Evolutionary conservation across 2,888 invertebrate species (phyloP).

Genomic region (Spisula subtruncata): DNA sequence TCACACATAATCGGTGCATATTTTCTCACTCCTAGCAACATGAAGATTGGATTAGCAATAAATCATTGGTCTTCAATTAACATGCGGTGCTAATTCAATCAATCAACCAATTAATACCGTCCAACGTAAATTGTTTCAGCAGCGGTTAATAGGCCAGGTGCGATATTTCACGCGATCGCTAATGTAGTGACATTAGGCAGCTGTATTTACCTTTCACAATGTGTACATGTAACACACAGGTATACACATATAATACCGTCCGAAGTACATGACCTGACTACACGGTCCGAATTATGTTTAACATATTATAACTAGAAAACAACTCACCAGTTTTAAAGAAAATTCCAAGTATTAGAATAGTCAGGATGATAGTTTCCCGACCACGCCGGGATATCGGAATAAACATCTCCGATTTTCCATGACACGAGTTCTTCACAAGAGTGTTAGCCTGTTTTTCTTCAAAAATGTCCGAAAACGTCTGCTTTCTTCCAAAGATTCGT

Average conservation of each 20-base stretch:
- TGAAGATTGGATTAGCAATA: constrained; percentile 6
- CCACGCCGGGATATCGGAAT: constrained; percentile 54
- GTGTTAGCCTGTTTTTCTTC: constrained; percentile 58
- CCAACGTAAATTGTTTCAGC: constrained; percentile 8
- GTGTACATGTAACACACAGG: constrained; percentile 24
- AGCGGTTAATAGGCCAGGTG: constrained; percentile 39
- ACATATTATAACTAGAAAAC: constrained; percentile 16
- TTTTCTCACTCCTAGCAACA: background rate
- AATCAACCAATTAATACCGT: constrained; percentile 10
- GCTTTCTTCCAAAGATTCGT: constrained; percentile 62
- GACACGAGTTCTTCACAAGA: constrained; percentile 56
- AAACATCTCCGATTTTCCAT: constrained; percentile 68
- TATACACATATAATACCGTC: constrained; percentile 18
- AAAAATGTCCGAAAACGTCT: constrained; percentile 66
- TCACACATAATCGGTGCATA: background rate
- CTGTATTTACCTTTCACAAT: constrained; percentile 31
- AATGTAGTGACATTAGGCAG: constrained; percentile 36
- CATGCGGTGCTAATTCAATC: background rate
- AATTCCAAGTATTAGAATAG: constrained; percentile 46
- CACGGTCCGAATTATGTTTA: background rate
- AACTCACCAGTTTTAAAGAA: constrained; percentile 43
- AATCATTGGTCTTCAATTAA: constrained; percentile 1
- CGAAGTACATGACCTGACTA: constrained; percentile 27
- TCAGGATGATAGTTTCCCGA: constrained; percentile 55
- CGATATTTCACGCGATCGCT: constrained; percentile 47